A percentile compares a stretch with the other conserved stretches of the same genome.
Conservation (phyloP, 2,113 vertebrate species). For the Carassius gibelio region DNA sequence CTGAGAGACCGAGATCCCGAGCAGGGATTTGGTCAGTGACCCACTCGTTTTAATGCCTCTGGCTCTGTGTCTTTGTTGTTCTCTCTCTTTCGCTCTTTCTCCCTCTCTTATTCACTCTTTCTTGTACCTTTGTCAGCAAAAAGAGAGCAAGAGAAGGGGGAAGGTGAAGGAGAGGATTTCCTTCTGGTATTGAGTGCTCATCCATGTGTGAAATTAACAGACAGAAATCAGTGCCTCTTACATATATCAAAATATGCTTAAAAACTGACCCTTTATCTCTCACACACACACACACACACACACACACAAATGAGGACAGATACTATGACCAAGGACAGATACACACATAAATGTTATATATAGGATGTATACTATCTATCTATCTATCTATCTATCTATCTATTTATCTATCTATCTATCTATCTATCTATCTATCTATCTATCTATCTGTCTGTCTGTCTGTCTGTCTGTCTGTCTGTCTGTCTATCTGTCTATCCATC, state of each 20-base stretch:
- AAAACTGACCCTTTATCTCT: constrained; percentile 21
- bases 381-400: no score
- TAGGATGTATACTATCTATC: background rate
- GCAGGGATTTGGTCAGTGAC: constrained; percentile 36
- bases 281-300: background rate
- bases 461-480: no score
- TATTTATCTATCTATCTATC: background rate
- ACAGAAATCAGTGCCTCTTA: constrained; percentile 52
- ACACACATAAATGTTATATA: background rate
- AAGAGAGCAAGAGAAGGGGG: constrained; percentile 19
- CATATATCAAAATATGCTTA: constrained; percentile 54
- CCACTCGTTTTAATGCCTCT: constrained; percentile 17
- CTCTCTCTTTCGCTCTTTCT: background rate
- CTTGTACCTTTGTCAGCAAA: constrained; percentile 41
- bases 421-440: background rate
- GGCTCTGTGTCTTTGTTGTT: constrained; percentile 29
- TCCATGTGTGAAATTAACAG: constrained; percentile 62
- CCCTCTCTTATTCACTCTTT: background rate
- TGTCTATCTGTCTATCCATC: no score
- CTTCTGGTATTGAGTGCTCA: constrained; percentile 56
- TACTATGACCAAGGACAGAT: background rate
- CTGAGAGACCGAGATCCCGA: constrained; percentile 4
- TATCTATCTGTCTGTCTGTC: background rate
- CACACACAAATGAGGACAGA: background rate
- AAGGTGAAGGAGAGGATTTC: constrained; percentile 36